A percentile compares a stretch with the other conserved stretches of the same genome.
Evolutionary conservation across 2,113 vertebrate genomes (phyloP).

Genomic region (Scomber japonicus): DNA sequence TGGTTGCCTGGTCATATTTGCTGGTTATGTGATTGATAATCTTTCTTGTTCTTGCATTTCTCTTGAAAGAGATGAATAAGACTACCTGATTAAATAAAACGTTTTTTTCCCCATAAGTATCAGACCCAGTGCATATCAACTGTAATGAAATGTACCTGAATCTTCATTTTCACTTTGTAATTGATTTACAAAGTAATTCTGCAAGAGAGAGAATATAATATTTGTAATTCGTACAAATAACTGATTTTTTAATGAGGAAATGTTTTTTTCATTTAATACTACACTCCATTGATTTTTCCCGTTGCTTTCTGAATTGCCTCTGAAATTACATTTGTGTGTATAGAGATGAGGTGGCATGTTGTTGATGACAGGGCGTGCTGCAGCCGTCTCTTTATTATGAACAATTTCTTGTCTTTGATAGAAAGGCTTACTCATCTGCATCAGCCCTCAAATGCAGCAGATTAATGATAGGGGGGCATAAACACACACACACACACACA

Average conservation of each 20-base stretch:
- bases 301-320: conserved; percentile 37
- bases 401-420: conserved; percentile 31
- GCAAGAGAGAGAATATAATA: conserved; percentile 1
- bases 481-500: neutral
- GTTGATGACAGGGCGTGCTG: neutral
- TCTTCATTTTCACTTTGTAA: conserved; percentile 25
- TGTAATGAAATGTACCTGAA: neutral
- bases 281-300: neutral
- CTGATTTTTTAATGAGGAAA: conserved; percentile 26
- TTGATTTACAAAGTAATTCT: conserved; percentile 7
- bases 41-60: too few species aligned
- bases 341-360: conserved; percentile 6
- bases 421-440: conserved; percentile 41
- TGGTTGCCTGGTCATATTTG: too few species aligned
- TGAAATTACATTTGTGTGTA: conserved; percentile 43
- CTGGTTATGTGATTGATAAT: too few species aligned
- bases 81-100: neutral
- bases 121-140: neutral
- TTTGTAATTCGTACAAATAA: conserved; percentile 16
- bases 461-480: conserved; percentile 58
- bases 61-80: too few species aligned
- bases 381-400: conserved; percentile 24
- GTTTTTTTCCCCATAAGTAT: too few species aligned
- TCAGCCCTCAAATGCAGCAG: conserved; percentile 14
- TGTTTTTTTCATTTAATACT: neutral